Evolutionary conservation across 37 sponge, comb jelly and placozoan genomes (phyloP), one percentile per base, ranked within the genome.

Genomic region (Bolinopsis microptera): DNA sequence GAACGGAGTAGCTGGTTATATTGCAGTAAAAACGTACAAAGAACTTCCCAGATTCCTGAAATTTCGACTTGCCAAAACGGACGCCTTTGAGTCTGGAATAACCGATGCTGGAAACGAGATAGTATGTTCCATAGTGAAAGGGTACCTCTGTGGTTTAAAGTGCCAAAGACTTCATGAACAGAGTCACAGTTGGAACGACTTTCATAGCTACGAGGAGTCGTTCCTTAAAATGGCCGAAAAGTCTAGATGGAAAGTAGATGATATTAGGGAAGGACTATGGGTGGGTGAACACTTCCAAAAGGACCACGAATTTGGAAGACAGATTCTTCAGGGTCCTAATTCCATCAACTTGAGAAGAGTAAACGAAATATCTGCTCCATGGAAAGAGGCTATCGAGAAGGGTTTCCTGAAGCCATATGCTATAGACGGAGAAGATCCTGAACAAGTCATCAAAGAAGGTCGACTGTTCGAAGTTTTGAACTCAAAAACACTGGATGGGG

Each of bases 401-500:
- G 74, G 74, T 22, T n/a, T 22, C 2, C 74, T 70, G 16, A 8
- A 8, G 2, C 2, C 16, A 8, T 70, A 70, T 70, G 74, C 74
- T 70, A 70, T 70, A n/a, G 74, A 70, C 74, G 74, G 74, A 8
- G 74, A 70, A 70, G 74, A 70, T 70, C 25, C 21, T 70, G 25
- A 26, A n/a, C 24, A 70, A 70, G 74, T 70, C 28, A 22, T 70
- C 28, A 26, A 70, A 70, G 74, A 70, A 8, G 74, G 74, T 3
- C 5, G 74, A 70, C 26, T 70, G 74, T 70, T 70, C 26, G 74
- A 70, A 26, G 30, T 70, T 8, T 8, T 70, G 74, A 70, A 70
- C 21, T 70, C 74, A 24, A 70, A 70, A 70, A 1, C 3, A 22
- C 74, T 70, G 16, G 74, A 70, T 24, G 74, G 74, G 26, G 74